A percentile compares a stretch with the other conserved stretches of the same genome.
These are phyloP conservation scores for Cloeon dipterum DNA, from an alignment of 2,888 invertebrate species.

Conservation along the genomic window DNA sequence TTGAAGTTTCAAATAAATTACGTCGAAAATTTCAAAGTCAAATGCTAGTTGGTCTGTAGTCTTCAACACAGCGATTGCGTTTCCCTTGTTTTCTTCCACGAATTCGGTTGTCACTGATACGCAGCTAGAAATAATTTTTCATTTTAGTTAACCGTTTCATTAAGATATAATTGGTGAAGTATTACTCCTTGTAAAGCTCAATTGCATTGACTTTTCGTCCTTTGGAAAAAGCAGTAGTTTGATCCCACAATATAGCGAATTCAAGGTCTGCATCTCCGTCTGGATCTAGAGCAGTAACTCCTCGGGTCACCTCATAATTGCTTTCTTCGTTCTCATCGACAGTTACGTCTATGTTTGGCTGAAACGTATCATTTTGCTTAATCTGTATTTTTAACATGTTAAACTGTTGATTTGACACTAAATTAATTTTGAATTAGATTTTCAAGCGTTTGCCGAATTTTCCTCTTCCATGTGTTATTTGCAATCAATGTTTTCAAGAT, in stretches of 20 bases:
- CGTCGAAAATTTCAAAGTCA: too few species aligned
- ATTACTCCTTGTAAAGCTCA: too few species aligned
- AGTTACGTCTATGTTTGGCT: slow-evolving; percentile 24
- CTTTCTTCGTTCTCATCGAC: slow-evolving; percentile 29
- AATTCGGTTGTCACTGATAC: slow-evolving; percentile 21
- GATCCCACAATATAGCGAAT: slow-evolving; percentile 33
- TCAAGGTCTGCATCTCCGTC: slow-evolving; percentile 30
- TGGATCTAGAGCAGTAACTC: slow-evolving; percentile 29
- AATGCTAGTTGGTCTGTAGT: slow-evolving; percentile 24
- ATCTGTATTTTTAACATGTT: too few species aligned
- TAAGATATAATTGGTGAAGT: too few species aligned
- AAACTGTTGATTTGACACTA: too few species aligned
- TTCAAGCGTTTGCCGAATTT: too few species aligned
- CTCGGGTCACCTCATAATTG: slow-evolving; percentile 18
- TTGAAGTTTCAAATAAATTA: too few species aligned
- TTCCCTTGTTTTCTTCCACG: slow-evolving; percentile 13
- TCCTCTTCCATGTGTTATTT: too few species aligned
- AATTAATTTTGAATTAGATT: too few species aligned
- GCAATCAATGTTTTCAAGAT: too few species aligned
- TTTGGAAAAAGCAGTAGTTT: slow-evolving; percentile 31
- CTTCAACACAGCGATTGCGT: slow-evolving; percentile 18
- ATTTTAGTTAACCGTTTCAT: too few species aligned
- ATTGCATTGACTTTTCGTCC: too few species aligned
- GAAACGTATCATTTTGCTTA: slow-evolving; percentile 7
- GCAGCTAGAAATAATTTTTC: slow-evolving; percentile 17